Conservation (phyloP, 2,797 vertebrate genomes). For the Anabas testudineus region DNA sequence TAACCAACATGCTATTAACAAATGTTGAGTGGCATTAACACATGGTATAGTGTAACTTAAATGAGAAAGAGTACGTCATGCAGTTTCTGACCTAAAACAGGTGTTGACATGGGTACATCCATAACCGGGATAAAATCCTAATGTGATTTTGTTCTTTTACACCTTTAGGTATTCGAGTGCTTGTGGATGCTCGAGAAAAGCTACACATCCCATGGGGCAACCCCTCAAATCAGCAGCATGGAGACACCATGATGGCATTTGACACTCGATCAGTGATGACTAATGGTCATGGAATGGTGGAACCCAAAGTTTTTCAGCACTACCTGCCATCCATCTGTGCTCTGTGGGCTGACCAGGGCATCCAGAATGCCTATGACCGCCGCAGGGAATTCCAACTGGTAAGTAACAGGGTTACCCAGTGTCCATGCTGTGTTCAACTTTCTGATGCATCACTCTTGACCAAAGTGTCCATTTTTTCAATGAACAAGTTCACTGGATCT, state of each 20-base stretch:
- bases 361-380: slow-evolving; percentile 94
- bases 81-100: too few relatives aligned
- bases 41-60: too few relatives aligned
- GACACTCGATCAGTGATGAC: slow-evolving; percentile 89
- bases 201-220: slow-evolving; percentile 96
- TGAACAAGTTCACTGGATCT: too few relatives aligned
- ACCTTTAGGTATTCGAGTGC: slow-evolving; percentile 90
- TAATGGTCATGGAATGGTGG: slow-evolving; percentile 89
- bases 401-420: slow-evolving; percentile 59
- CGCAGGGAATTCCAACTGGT: slow-evolving; percentile 98
- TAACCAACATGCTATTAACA: too few relatives aligned
- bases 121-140: background rate
- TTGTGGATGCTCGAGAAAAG: slow-evolving; percentile 96
- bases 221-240: slow-evolving; percentile 88
- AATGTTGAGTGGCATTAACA: too few relatives aligned
- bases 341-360: slow-evolving; percentile 92
- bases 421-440: background rate
- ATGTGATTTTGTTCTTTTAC: background rate
- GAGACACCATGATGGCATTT: slow-evolving; percentile 93
- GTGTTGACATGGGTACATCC: too few relatives aligned
- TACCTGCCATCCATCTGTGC: slow-evolving; percentile 90
- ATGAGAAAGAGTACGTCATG: too few relatives aligned
- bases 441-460: background rate
- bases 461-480: too few relatives aligned
- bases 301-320: slow-evolving; percentile 88